phyloP scores from a whole-genome alignment of 2,113 vertebrate species.

The Cairina moschata region DNA sequence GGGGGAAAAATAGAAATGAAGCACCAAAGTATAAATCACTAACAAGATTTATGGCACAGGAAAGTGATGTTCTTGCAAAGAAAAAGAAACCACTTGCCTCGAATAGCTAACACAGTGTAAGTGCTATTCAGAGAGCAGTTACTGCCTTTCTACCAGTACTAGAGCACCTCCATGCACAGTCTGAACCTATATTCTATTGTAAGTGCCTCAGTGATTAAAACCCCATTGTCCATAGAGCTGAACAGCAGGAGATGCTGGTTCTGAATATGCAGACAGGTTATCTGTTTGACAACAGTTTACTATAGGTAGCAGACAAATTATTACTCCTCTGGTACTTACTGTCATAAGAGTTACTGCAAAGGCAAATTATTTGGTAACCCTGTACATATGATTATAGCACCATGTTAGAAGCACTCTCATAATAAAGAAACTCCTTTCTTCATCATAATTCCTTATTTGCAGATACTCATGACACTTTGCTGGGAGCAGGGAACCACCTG shows the following conservation, averaged over 20 bases:
- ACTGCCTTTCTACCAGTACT: constrained; percentile 32
- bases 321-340: not conserved
- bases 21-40: constrained; percentile 46
- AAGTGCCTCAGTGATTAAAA: constrained; percentile 48
- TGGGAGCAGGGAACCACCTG: not conserved
- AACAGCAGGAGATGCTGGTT: constrained; percentile 48
- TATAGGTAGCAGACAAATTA: constrained; percentile 36
- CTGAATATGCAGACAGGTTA: constrained; percentile 29
- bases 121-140: constrained; percentile 45
- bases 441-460: constrained; percentile 14
- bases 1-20: constrained; percentile 21
- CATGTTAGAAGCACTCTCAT: constrained; percentile 14
- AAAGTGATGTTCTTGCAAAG: constrained; percentile 38
- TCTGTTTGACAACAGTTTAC: constrained; percentile 59
- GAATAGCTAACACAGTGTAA: constrained; percentile 48
- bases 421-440: constrained; percentile 5
- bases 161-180: constrained; percentile 39
- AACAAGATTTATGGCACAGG: constrained; percentile 54
- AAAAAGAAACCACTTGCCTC: constrained; percentile 15
- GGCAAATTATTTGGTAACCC: constrained; percentile 16
- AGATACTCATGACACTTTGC: not conserved
- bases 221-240: constrained; percentile 45
- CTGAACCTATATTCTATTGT: constrained; percentile 41
- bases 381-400: constrained; percentile 22
- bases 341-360: constrained; percentile 26